These are phyloP conservation scores for Prenolepis imparis DNA, from an alignment of 2,888 invertebrate genomes.

Conservation along the genomic window DNA sequence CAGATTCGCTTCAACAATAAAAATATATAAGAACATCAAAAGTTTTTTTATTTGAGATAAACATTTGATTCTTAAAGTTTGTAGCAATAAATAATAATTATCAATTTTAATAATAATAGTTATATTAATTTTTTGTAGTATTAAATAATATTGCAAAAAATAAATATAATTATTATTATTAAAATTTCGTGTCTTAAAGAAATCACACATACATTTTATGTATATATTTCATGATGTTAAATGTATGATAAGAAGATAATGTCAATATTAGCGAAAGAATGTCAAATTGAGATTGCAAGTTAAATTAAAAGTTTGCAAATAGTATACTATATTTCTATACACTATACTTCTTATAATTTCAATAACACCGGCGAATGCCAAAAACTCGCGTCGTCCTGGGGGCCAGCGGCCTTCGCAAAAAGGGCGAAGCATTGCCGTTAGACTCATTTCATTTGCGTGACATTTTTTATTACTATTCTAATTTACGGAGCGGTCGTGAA, in stretches of 20 bases:
- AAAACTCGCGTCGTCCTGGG: neutral
- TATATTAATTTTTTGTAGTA: neutral
- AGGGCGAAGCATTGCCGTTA: conserved; percentile 63
- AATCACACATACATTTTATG: neutral
- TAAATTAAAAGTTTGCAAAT: neutral
- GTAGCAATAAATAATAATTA: too few species aligned
- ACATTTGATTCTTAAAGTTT: too few species aligned
- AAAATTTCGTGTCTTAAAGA: neutral
- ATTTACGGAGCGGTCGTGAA: conserved; percentile 69
- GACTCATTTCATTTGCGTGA: conserved; percentile 58
- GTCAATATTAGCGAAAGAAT: neutral
- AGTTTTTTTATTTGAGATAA: neutral
- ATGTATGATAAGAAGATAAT: neutral
- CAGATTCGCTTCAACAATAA: neutral
- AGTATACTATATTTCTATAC: neutral
- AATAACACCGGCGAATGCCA: neutral
- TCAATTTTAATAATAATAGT: too few species aligned
- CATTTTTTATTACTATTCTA: conserved; percentile 66
- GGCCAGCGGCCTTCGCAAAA: conserved; percentile 54
- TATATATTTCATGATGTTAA: neutral
- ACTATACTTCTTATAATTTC: neutral
- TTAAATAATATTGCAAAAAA: neutral
- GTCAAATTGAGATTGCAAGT: neutral
- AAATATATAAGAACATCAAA: neutral
- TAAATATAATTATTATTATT: too few species aligned